Base-by-base conservation (phyloP, 2,113 vertebrate species). In the Falcunculus frontatus region DNA sequence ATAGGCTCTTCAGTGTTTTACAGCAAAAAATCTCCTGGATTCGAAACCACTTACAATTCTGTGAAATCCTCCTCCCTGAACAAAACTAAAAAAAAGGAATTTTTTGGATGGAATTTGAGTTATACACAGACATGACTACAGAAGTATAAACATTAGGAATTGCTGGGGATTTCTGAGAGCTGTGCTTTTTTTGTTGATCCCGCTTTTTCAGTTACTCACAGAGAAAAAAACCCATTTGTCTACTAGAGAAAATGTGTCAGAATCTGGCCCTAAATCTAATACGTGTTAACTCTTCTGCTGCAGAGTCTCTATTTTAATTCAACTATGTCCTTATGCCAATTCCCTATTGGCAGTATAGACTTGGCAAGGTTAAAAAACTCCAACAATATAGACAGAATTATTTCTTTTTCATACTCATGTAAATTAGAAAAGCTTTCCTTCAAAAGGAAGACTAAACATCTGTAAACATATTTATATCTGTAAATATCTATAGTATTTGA, bases 1-100 rank as follows among this genome's bases (percentile, higher is more conserved):
- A 89, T 91, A 65, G 84, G 77, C 91, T 91, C 78, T 95, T 91
- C 70, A 81, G 90, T 60, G 18, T 84, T 92, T 79, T 90, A 87
- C 35, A 84, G 79, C 0, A 1, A 64, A 95, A 90, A 74, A 39
- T 26, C 33, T 74, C 82, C 84, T 49, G 75, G 63, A 67, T 89
- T 88, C 56, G 78, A 84, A 92, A 10, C 53, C 37, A 69, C 27
- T 55, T 63, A 53, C 39, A 65, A 49, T 44, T 75, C 59, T 56
- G 39, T 89, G 53, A 84, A 78, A 93, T 62, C 46, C 37, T 76
- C 46, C 64, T 64, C 84, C 60, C 44, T 2, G 5, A 87, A 63
- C 33, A 89, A 59, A 92, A 89, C 11, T n/a, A 63, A 78, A 62
- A 60, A 62, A 16, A 80, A 53, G 5, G 13, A 22, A 70, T 69